Conservation (phyloP, 2,888 invertebrate genomes). For the Helicoverpa assulta region DNA sequence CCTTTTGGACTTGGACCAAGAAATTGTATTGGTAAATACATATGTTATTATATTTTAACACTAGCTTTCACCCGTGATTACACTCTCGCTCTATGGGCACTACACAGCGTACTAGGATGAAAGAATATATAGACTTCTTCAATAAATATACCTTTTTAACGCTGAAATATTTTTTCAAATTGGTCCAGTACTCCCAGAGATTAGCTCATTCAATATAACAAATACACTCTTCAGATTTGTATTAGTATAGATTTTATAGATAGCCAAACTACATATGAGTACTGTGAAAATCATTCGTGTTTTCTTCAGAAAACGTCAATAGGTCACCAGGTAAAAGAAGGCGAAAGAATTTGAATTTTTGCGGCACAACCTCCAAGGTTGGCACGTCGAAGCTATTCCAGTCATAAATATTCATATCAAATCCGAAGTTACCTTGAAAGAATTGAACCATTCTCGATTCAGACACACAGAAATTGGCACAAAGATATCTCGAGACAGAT, state of each 20-base stretch:
- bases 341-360: constrained; percentile 6
- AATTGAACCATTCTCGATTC: constrained; percentile 23
- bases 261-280: too few species aligned
- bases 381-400: constrained; percentile 27
- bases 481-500: constrained; percentile 1
- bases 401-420: constrained; percentile 47
- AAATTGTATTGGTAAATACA: constrained; percentile 88
- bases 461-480: constrained; percentile 10
- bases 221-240: too few species aligned
- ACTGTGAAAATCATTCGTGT: too few species aligned
- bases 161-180: too few species aligned
- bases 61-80: neutral
- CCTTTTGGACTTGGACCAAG: constrained; percentile 90
- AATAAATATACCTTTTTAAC: too few species aligned
- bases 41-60: neutral
- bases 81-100: too few species aligned
- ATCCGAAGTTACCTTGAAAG: constrained; percentile 36
- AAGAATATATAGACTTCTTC: too few species aligned
- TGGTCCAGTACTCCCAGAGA: too few species aligned
- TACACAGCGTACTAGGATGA: too few species aligned
- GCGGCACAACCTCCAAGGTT: constrained; percentile 9
- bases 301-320: neutral
- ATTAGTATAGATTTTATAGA: too few species aligned
- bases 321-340: neutral
- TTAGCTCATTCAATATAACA: too few species aligned